Base-by-base conservation (phyloP, 2,888 invertebrate genomes). In the Lysandra bellargus region DNA sequence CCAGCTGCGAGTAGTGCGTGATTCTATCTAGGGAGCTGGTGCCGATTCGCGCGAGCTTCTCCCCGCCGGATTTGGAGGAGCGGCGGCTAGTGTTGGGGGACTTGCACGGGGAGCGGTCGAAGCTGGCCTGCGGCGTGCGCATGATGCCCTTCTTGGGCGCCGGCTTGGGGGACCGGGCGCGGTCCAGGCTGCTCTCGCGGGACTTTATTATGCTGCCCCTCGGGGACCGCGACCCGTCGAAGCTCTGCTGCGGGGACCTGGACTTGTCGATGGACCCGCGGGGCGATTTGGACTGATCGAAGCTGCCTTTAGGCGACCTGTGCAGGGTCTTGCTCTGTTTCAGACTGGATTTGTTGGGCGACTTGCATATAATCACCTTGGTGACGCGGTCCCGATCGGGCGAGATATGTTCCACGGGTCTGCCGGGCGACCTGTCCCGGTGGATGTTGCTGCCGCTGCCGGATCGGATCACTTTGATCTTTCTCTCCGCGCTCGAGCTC, bases 221-320 rank as follows among this genome's bases (percentile, higher is more conserved):
- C 0, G 95, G 95, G 4, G 95, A 94, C 9, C 92, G 86, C 37
- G 92, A 90, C 30, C 92, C 91, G 80, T 96, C 96, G 80, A 96
- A 92, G 82, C 96, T 96, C 79, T 93, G 93, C 80, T 95, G 93
- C 0, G 96, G 96, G 0, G 96, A 96, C 12, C 92, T 90, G 1
- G 92, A 91, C 80, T 96, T 95, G 83, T 96, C 95, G 49, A 96
- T 95, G 77, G 95, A 95, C 80, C 95, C 95, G 7, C 95, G 92
- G 14, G 95, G 95, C 2, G 95, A 95, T 81, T 88, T 92, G 0
- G 91, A 87, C 82, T 91, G 92, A 80, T 93, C 93, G 64, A 96
- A 93, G 84, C 95, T 96, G 80, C 95, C 95, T 80, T 95, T 92
- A 5, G 95, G 95, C 4, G 95, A 95, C n/a, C 92, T 90, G 83